Conservation (phyloP, 2,888 invertebrate genomes). For the Clistopyga incitator region DNA sequence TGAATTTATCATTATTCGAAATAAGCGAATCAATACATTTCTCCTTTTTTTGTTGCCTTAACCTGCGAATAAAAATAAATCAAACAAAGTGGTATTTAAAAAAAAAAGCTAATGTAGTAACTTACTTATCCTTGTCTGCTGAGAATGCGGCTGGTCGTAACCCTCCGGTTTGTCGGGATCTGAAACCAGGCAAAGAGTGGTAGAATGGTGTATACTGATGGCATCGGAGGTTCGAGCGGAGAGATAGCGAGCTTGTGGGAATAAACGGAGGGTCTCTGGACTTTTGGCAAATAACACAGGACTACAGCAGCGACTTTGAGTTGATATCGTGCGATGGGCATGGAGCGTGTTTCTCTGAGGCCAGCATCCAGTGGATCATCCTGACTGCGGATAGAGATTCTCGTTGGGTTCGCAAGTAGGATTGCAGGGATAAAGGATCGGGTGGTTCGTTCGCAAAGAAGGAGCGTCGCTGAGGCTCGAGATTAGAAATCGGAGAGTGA, state of each 20-base stretch:
- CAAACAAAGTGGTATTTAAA: not conserved
- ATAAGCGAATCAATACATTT: too few species aligned
- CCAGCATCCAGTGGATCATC: not conserved
- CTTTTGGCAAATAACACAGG: conserved; percentile 33
- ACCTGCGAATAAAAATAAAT: conserved; percentile 1
- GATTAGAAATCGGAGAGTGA: conserved; percentile 34
- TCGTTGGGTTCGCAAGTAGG: not conserved
- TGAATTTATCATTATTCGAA: too few species aligned
- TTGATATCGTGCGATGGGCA: conserved; percentile 8
- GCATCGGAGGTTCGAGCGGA: conserved; percentile 18
- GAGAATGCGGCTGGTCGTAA: conserved; percentile 82
- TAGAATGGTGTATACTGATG: conserved; percentile 6
- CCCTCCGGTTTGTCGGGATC: conserved; percentile 81
- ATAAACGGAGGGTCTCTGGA: conserved; percentile 19
- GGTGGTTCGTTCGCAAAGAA: not conserved
- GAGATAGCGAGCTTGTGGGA: conserved; percentile 34
- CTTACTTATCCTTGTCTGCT: conserved; percentile 83
- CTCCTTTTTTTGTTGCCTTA: too few species aligned
- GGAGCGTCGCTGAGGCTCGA: not conserved
- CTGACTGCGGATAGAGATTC: conserved; percentile 25
- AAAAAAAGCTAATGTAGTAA: conserved; percentile 56
- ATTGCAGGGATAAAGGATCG: not conserved
- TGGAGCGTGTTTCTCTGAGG: not conserved
- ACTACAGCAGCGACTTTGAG: conserved; percentile 4
- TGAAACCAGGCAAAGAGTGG: conserved; percentile 69